Evolutionary conservation across 2,113 vertebrate genomes (phyloP), one percentile per base, ranked within the genome.

Genomic region (Pteronura brasiliensis): DNA sequence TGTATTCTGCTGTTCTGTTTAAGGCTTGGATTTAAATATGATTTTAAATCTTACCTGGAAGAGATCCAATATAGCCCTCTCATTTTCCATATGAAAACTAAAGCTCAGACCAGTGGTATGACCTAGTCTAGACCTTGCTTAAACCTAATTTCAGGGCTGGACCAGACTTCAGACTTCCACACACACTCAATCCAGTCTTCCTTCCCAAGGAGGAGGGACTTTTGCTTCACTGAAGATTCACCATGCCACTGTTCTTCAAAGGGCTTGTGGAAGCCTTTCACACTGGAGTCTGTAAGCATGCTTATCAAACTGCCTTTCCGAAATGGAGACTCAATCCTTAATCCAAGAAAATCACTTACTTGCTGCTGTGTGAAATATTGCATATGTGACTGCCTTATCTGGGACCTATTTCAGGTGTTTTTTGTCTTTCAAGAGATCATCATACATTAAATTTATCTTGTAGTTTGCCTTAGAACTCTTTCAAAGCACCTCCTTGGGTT

Each of bases 1-100:
- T 20, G 42, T 88, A 71, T 79, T 84, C 27, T 95, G 47, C 72
- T 65, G 4, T 90, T 97, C 93, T 92, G 36, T 84, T 93, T 84
- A 97, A 88, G 59, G 18, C 3, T 4, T 82, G 34, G 57, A 42
- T 88, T 94, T 52, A 65, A 94, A 79, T 89, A 81, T n/a, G 47
- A 84, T 80, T 76, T 89, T 90, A 80, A 90, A 74, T 67, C 29
- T 83, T 80, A 88, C 21, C 39, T 90, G 29, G 69, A 87, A 96
- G 21, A 92, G 57, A 90, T 36, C 11, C 49, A 97, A 3, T 61
- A 29, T 31, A 95, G 25, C 31, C 12, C 31, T 94, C 20, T 93
- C 23, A 67, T 79, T 95, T 77, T 95, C 47, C n/a, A 20, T 36
- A 59, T 71, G 21, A 85, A 96, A 91, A 55, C 65, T 36, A 39